A percentile compares a stretch with the other conserved stretches of the same genome.
phyloP scores from a whole-genome alignment of 2,797 vertebrate species.

The Myotis daubentonii region DNA sequence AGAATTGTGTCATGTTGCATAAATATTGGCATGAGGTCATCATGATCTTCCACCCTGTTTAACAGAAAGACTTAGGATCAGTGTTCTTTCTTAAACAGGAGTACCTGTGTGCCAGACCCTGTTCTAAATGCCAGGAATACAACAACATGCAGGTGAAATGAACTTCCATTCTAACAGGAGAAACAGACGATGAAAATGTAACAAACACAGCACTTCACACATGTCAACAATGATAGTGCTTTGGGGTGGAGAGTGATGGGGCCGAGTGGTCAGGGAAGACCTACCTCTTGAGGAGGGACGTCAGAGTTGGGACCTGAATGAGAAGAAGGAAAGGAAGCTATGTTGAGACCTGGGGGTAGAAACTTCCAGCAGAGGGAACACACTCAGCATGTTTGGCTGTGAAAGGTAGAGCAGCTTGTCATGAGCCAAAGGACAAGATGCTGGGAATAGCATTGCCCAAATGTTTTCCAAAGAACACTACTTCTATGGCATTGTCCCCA shows the following conservation, averaged over 20 bases:
- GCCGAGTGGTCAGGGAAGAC: background rate
- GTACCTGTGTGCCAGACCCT: background rate
- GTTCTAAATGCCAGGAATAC: background rate
- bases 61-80: constrained; percentile 55
- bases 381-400: background rate
- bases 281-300: background rate
- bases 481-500: background rate
- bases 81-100: background rate
- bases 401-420: background rate
- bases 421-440: background rate
- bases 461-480: background rate
- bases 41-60: constrained; percentile 92
- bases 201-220: background rate
- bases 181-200: background rate
- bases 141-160: background rate
- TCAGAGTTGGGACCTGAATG: background rate
- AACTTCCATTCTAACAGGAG: background rate
- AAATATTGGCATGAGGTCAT: constrained; percentile 89
- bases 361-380: background rate
- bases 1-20: constrained; percentile 81
- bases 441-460: background rate
- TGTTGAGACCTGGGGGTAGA: background rate
- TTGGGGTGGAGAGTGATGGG: background rate
- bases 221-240: background rate
- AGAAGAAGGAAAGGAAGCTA: background rate